A percentile compares a stretch with the other conserved stretches of the same genome.
These are phyloP conservation scores for Phalacrocorax pelagicus DNA, from an alignment of 2,113 vertebrate species.

Conservation along the genomic window DNA sequence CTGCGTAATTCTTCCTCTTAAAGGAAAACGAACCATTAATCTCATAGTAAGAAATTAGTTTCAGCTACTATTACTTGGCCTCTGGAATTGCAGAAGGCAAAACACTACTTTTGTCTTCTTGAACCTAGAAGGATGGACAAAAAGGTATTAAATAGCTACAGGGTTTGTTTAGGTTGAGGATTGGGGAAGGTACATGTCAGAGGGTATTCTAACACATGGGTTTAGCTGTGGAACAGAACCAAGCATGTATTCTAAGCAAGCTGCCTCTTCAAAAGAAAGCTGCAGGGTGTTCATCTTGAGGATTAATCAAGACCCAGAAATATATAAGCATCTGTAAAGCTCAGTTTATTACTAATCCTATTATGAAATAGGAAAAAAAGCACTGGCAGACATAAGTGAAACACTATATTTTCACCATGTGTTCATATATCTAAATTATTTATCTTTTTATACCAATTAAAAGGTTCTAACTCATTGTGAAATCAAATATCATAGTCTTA, in stretches of 20 bases:
- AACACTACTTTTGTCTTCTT: background rate
- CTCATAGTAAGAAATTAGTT: conserved; percentile 14
- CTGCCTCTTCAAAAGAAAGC: conserved; percentile 42
- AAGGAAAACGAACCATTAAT: background rate
- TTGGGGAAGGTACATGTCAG: background rate
- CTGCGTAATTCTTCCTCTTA: background rate
- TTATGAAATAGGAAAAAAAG: conserved; percentile 7
- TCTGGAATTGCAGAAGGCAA: background rate
- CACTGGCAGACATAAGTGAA: background rate
- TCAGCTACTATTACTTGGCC: background rate
- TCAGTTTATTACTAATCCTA: conserved; percentile 51
- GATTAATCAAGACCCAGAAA: conserved; percentile 61
- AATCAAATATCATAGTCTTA: background rate
- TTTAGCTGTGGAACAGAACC: conserved; percentile 41
- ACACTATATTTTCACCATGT: background rate
- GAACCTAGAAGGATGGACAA: background rate
- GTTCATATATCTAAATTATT: background rate
- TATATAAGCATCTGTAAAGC: conserved; percentile 44
- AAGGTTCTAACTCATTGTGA: background rate
- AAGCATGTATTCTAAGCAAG: conserved; percentile 16
- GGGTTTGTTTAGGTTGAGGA: background rate
- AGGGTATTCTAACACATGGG: background rate
- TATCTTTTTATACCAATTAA: background rate
- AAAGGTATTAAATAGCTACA: conserved; percentile 9
- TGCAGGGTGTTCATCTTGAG: conserved; percentile 62